Percentiles rank a stretch among this genome's conserved stretches.
Evolutionary conservation across 1,140 invertebrate genomes (phyloP).

Genomic region (Batillaria attramentaria): DNA sequence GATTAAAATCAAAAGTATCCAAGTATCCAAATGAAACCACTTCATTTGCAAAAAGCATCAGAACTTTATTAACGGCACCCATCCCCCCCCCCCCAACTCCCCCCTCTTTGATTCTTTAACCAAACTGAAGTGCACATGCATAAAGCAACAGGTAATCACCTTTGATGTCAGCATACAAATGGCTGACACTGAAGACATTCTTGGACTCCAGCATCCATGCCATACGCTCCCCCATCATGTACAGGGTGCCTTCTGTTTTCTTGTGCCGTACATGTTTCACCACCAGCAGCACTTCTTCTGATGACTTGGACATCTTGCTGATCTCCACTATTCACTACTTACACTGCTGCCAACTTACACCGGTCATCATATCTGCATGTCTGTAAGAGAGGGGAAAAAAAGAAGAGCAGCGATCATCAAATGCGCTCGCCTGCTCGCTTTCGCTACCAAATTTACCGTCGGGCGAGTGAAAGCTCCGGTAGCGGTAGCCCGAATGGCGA

Average conservation of each 20-base stretch:
- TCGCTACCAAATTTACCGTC: too few relatives aligned
- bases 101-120: not conserved
- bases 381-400: too few relatives aligned
- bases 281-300: slow-evolving; percentile 93
- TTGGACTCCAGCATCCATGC: slow-evolving; percentile 94
- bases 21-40: not conserved
- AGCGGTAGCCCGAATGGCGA: too few relatives aligned
- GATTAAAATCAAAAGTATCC: too few relatives aligned
- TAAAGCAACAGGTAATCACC: slow-evolving; percentile 73
- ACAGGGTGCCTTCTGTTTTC: slow-evolving; percentile 95
- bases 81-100: too few relatives aligned
- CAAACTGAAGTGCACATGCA: not conserved
- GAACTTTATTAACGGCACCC: not conserved
- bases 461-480: too few relatives aligned
- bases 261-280: slow-evolving; percentile 94
- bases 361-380: not conserved
- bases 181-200: slow-evolving; percentile 91
- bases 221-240: slow-evolving; percentile 94
- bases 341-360: not conserved
- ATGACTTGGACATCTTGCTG: slow-evolving; percentile 50
- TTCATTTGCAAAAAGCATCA: not conserved
- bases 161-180: slow-evolving; percentile 97
- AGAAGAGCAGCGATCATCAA: too few relatives aligned
- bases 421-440: too few relatives aligned
- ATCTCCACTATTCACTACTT: not conserved